Percentiles rank a stretch among this genome's conserved stretches.
Evolutionary conservation across 1,140 invertebrate genomes (phyloP).

Genomic region (Euura saliciscinereae): DNA sequence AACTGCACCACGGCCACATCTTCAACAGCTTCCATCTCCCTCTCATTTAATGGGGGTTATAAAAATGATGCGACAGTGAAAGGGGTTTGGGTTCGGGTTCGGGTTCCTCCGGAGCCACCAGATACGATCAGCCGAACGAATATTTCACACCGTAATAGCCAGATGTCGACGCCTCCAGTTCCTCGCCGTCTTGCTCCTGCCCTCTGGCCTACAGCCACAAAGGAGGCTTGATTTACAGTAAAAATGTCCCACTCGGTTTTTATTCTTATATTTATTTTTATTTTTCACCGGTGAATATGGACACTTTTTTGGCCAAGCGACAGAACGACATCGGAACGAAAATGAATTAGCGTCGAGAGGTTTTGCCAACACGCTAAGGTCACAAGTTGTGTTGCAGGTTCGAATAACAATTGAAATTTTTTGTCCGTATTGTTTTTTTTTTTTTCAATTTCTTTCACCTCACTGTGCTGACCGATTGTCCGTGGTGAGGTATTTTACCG

Average conservation of each 20-base stretch:
- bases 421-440: background rate
- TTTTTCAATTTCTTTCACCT: background rate
- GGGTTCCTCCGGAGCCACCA: too few relatives aligned
- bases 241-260: background rate
- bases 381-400: background rate
- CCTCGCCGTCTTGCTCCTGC: background rate
- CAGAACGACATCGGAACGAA: background rate
- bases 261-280: background rate
- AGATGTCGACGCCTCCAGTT: too few relatives aligned
- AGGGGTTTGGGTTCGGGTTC: too few relatives aligned
- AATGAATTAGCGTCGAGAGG: background rate
- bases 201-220: background rate
- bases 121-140: too few relatives aligned
- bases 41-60: too few relatives aligned
- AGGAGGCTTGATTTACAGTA: background rate
- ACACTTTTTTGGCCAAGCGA: background rate
- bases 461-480: too few relatives aligned
- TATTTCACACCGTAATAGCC: too few relatives aligned
- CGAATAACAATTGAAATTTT: background rate
- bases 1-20: background rate
- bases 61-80: too few relatives aligned
- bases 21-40: too few relatives aligned
- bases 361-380: slow-evolving; percentile 1
- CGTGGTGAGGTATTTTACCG: too few relatives aligned
- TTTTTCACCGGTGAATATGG: background rate